Conservation (phyloP, 1,140 invertebrate genomes). For the Phthorimaea operculella region DNA sequence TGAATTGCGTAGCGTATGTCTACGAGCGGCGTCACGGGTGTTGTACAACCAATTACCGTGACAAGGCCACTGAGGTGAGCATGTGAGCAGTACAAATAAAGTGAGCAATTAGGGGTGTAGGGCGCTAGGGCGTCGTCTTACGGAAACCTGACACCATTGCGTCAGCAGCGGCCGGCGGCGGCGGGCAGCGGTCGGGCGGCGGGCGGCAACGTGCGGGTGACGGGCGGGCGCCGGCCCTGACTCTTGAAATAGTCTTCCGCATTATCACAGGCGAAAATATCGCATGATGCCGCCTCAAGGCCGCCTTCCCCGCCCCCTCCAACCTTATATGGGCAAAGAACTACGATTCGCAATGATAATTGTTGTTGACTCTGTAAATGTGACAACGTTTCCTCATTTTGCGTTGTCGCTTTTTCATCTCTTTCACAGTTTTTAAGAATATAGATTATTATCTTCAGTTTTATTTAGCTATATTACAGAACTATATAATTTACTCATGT, state of each 20-base stretch:
- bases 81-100: too few relatives aligned
- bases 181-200: constrained; percentile 23
- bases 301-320: constrained; percentile 31
- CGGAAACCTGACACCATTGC: constrained; percentile 46
- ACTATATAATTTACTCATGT: too few relatives aligned
- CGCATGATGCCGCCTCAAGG: constrained; percentile 58
- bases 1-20: too few relatives aligned
- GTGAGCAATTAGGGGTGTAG: constrained; percentile 18
- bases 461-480: too few relatives aligned
- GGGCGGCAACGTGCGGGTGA: constrained; percentile 40
- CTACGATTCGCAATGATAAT: constrained; percentile 2
- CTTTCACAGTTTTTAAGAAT: too few relatives aligned
- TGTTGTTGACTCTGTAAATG: neutral
- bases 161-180: constrained; percentile 31
- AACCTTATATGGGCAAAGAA: constrained; percentile 46
- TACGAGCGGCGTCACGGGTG: too few relatives aligned
- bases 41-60: too few relatives aligned
- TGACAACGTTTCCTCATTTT: too few relatives aligned
- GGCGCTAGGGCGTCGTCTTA: constrained; percentile 22
- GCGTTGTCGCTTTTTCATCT: too few relatives aligned
- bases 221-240: constrained; percentile 54
- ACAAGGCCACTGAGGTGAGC: too few relatives aligned
- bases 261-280: constrained; percentile 64
- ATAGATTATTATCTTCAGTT: too few relatives aligned
- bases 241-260: constrained; percentile 67